Evolutionary conservation across 1,140 invertebrate genomes (phyloP).

Genomic region (Bicyclus anynana): DNA sequence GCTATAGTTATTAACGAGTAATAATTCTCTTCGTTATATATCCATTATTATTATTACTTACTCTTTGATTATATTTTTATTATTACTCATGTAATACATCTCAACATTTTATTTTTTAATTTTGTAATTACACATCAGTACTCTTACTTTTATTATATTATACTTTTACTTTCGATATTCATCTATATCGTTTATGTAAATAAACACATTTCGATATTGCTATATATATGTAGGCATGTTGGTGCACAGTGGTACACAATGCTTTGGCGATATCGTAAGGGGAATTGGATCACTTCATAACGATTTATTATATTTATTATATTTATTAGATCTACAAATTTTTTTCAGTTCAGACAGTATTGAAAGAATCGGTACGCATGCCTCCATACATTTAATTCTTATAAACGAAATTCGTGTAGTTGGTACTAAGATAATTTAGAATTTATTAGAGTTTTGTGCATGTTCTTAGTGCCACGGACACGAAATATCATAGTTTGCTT

Average conservation of each 20-base stretch:
- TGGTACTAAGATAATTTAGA: conserved; percentile 10
- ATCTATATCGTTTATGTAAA: conserved; percentile 45
- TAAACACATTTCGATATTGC: conserved; percentile 46
- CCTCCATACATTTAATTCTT: conserved; percentile 39
- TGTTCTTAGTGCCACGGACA: conserved; percentile 10
- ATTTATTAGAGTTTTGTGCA: neutral
- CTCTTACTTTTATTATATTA: conserved; percentile 69
- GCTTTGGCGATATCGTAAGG: conserved; percentile 53
- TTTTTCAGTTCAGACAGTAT: conserved; percentile 68
- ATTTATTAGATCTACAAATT: conserved; percentile 49
- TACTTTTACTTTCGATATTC: conserved; percentile 61
- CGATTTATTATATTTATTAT: conserved; percentile 37
- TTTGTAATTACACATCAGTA: conserved; percentile 62
- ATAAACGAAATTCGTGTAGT: conserved; percentile 13
- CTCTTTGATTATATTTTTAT: conserved; percentile 23
- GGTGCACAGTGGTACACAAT: conserved; percentile 51
- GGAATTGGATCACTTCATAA: conserved; percentile 34
- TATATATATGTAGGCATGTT: conserved; percentile 66
- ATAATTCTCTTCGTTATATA: conserved; percentile 75
- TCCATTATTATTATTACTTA: conserved; percentile 42
- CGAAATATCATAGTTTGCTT: conserved; percentile 9
- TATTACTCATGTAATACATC: conserved; percentile 58
- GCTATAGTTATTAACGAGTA: conserved; percentile 85
- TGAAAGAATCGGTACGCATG: conserved; percentile 72
- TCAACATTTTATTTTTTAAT: conserved; percentile 65